Percentiles rank a stretch among this genome's conserved stretches.
Conservation (phyloP, 1,140 invertebrate species). For the Adoxophyes honmai region DNA sequence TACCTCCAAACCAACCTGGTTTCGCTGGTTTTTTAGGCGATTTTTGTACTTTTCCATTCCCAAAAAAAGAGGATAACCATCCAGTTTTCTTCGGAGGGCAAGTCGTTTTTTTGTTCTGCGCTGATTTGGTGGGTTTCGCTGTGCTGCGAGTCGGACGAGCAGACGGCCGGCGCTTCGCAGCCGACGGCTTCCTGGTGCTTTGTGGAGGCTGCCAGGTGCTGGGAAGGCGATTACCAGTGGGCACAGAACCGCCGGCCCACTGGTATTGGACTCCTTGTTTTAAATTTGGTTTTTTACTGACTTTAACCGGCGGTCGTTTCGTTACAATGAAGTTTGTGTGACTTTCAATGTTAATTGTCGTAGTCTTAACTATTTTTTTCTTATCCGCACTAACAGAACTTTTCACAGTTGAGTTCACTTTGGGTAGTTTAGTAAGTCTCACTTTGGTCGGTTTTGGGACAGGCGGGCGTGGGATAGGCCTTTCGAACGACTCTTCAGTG, state of each 20-base stretch:
- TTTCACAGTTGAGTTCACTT: constrained; percentile 50
- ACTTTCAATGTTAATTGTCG: constrained; percentile 61
- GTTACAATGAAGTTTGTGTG: constrained; percentile 66
- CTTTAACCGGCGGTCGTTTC: constrained; percentile 30
- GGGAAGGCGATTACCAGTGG: constrained; percentile 9
- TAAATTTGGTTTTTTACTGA: background rate
- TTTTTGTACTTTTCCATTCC: constrained; percentile 44
- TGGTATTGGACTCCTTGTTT: background rate
- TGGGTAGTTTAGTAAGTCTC: constrained; percentile 47
- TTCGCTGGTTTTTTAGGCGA: constrained; percentile 47
- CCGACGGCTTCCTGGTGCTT: constrained; percentile 20
- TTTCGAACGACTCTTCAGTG: constrained; percentile 51
- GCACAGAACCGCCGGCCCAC: constrained; percentile 19
- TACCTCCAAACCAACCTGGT: constrained; percentile 65
- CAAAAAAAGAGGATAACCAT: constrained; percentile 50
- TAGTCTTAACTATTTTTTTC: constrained; percentile 58
- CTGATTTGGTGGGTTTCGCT: constrained; percentile 39
- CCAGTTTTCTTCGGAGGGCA: constrained; percentile 46
- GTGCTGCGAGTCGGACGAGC: constrained; percentile 27
- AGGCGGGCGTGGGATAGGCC: constrained; percentile 22
- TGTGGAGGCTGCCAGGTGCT: constrained; percentile 18
- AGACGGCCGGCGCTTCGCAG: constrained; percentile 27
- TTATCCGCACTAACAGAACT: constrained; percentile 50
- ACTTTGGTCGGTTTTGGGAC: constrained; percentile 53
- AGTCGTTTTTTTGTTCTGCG: constrained; percentile 35